Conservation (phyloP, 2,113 vertebrate genomes). For the Procavia capensis region DNA sequence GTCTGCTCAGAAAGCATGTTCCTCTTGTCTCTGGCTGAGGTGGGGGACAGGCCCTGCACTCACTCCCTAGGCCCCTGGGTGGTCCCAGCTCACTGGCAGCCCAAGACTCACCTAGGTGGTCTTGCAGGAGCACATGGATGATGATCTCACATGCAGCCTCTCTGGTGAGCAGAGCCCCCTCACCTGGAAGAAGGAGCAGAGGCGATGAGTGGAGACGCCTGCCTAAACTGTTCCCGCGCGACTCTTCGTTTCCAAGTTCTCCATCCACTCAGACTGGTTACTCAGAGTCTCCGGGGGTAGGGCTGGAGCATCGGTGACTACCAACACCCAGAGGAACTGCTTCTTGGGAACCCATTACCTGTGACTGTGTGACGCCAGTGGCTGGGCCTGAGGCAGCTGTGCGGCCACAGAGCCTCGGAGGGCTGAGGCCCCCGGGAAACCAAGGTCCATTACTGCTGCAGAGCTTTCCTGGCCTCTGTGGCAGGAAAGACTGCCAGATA, state of each 20-base stretch:
- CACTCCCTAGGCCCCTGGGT: not conserved
- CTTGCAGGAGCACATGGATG: not conserved
- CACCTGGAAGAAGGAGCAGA: not conserved
- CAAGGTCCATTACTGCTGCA: not conserved
- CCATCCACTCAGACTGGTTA: not conserved
- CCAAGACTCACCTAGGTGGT: not conserved
- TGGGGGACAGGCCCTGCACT: not conserved
- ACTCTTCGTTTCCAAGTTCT: not conserved
- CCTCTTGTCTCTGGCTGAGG: not conserved
- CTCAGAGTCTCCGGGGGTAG: not conserved
- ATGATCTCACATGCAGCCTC: not conserved
- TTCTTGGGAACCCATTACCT: constrained; percentile 12
- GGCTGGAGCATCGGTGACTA: not conserved
- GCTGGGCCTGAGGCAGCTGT: not conserved
- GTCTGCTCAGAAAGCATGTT: not conserved
- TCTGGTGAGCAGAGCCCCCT: not conserved
- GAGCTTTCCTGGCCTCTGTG: not conserved
- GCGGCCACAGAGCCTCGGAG: not conserved
- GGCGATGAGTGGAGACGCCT: not conserved
- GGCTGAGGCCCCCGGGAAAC: not conserved
- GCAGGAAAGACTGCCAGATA: not conserved
- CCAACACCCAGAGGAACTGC: not conserved
- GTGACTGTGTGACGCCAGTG: not conserved
- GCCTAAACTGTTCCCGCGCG: not conserved
- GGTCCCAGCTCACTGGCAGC: not conserved